These are phyloP conservation scores for Hemicentrotus pulcherrimus DNA, from an alignment of 35 echinoderm and acorn worm species.

Conservation along the genomic window DNA sequence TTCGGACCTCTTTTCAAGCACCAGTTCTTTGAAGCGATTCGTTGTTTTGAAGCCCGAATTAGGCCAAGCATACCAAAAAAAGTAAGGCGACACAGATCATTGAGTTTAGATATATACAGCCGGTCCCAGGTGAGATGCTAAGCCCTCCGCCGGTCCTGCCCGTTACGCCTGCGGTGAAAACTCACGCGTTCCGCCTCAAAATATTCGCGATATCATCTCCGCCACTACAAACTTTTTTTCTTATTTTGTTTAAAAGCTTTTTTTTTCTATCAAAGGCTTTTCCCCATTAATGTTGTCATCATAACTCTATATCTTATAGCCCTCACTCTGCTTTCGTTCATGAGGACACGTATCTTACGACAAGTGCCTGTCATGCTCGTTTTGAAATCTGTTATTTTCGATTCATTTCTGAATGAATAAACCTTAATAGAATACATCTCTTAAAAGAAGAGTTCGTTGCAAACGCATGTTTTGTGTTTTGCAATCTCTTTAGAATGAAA, in stretches of 20 bases:
- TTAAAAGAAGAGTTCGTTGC: background rate
- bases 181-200: constrained; percentile 13
- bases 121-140: background rate
- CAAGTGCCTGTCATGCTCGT: background rate
- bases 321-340: background rate
- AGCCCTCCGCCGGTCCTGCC: constrained; percentile 20
- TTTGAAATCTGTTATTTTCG: background rate
- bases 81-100: constrained; percentile 33
- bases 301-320: background rate
- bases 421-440: background rate
- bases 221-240: background rate
- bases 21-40: constrained; percentile 12
- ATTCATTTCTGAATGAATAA: background rate
- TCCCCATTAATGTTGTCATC: background rate
- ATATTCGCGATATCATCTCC: constrained; percentile 10
- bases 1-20: constrained; percentile 31
- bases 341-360: background rate
- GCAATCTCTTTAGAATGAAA: background rate
- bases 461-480: background rate
- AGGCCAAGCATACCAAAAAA: constrained; percentile 26
- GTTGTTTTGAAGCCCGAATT: constrained; percentile 12
- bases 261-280: background rate
- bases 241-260: background rate
- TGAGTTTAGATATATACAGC: constrained; percentile 41
- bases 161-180: constrained; percentile 27